Evolutionary conservation across 92 coral and sea anemone genomes (phyloP).

Genomic region (Epizoanthus illoricatus): DNA sequence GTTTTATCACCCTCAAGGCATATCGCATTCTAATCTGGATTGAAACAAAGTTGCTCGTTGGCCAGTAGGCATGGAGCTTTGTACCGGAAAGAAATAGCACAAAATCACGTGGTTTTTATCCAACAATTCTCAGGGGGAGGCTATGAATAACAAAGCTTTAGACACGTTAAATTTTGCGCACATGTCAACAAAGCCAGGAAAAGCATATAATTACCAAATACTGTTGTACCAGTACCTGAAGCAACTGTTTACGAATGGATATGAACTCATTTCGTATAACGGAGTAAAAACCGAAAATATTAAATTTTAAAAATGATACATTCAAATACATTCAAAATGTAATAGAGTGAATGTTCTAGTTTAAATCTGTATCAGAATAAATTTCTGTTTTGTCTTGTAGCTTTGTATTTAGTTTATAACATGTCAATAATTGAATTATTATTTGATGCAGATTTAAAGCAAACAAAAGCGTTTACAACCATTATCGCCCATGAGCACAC

Average conservation of each 20-base stretch:
- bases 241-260: not conserved
- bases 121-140: not conserved
- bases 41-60: not conserved
- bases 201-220: not conserved
- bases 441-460: not conserved
- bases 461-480: conserved; percentile 1
- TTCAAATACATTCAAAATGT: not conserved
- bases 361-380: not conserved
- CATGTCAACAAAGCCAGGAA: not conserved
- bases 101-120: not conserved
- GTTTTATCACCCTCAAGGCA: conserved; percentile 6
- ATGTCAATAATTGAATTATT: not conserved
- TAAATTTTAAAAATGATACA: not conserved
- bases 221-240: not conserved
- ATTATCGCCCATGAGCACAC: not conserved
- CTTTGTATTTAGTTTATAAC: not conserved
- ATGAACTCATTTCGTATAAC: not conserved
- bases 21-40: not conserved
- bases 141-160: not conserved
- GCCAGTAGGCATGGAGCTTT: not conserved
- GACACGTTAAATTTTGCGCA: not conserved
- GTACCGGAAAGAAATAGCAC: conserved; percentile 1
- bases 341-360: not conserved
- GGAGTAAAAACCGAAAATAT: not conserved
- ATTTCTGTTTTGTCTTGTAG: too few species aligned